These are phyloP conservation scores for Garrulus glandarius DNA, from an alignment of 2,797 vertebrate genomes.

Conservation along the genomic window DNA sequence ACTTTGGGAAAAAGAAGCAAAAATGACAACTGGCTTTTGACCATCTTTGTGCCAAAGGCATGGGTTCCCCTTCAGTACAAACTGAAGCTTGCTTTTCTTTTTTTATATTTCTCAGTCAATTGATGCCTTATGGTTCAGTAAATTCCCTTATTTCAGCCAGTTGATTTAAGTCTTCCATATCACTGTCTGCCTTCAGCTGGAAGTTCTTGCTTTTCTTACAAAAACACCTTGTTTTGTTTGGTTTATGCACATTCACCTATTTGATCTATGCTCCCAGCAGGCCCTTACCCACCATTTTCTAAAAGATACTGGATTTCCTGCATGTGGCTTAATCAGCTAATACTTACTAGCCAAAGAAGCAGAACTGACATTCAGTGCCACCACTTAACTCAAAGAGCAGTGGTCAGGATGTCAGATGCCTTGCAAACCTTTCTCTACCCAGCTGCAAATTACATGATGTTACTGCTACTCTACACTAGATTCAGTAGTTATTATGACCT, in stretches of 20 bases:
- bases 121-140: background rate
- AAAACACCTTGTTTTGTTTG: background rate
- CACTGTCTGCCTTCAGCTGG: background rate
- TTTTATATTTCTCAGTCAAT: background rate
- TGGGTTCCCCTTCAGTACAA: background rate
- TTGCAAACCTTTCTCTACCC: background rate
- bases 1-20: background rate
- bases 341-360: background rate
- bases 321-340: background rate
- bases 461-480: background rate
- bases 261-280: background rate
- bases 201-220: background rate
- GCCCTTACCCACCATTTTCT: background rate
- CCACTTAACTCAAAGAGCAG: background rate
- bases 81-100: background rate
- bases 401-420: background rate
- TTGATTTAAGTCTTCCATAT: background rate
- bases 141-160: background rate
- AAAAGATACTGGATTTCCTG: background rate
- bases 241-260: background rate
- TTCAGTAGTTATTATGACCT: background rate
- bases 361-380: background rate
- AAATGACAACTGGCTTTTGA: background rate
- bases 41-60: background rate
- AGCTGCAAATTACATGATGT: background rate